Conservation (phyloP, 1,140 invertebrate species). For the Brachionus rubens region DNA sequence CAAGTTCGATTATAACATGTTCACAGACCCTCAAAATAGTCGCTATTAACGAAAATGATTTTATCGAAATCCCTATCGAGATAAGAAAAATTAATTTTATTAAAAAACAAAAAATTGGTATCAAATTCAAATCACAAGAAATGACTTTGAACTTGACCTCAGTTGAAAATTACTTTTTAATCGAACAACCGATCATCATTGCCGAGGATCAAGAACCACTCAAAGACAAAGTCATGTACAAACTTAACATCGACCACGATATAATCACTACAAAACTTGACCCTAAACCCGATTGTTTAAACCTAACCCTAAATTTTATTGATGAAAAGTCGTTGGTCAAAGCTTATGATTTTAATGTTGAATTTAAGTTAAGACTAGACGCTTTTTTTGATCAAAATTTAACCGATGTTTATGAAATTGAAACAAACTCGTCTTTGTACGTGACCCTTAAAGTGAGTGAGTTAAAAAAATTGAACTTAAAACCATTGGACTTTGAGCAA, state of each 20-base stretch:
- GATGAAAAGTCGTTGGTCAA: neutral
- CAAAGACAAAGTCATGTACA: neutral
- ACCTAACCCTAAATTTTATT: neutral
- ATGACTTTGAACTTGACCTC: neutral
- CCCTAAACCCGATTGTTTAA: neutral
- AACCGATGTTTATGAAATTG: neutral
- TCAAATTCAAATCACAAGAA: neutral
- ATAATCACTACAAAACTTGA: neutral
- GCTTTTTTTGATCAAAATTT: neutral
- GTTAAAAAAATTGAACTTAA: conserved; percentile 15
- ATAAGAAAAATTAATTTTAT: conserved; percentile 41
- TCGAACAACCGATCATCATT: neutral
- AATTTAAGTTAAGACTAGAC: neutral
- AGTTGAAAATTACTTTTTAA: conserved; percentile 4
- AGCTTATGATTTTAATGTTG: neutral
- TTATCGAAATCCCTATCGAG: conserved; percentile 38
- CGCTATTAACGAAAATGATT: conserved; percentile 21
- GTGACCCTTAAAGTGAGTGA: neutral
- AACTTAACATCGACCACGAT: neutral
- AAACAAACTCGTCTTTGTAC: neutral
- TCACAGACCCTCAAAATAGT: conserved; percentile 36
- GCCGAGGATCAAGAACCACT: neutral
- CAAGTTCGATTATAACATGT: conserved; percentile 8
- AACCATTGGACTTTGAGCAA: conserved; percentile 23
- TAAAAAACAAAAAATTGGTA: neutral